phyloP scores from a whole-genome alignment of 2,113 vertebrate genomes.

The Phyllostomus discolor region DNA sequence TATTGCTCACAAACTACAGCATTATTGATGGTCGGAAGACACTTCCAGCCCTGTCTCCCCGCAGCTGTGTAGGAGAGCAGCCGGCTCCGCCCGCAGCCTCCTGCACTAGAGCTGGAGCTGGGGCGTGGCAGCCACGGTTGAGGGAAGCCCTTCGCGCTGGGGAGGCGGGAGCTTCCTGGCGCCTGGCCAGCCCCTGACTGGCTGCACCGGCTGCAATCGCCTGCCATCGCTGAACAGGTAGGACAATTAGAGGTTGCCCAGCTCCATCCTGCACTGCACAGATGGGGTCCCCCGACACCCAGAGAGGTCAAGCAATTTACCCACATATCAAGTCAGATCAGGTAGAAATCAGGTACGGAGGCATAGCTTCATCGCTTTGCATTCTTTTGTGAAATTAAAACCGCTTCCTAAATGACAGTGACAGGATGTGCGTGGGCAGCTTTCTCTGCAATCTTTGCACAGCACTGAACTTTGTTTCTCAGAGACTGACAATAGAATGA shows the following conservation, averaged over 20 bases:
- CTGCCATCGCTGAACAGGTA: conserved; percentile 23
- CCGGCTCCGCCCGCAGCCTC: conserved; percentile 4
- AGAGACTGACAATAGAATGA: not conserved
- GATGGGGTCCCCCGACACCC: not conserved
- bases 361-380: not conserved
- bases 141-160: conserved; percentile 56
- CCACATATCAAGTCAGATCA: not conserved
- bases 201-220: not conserved
- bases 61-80: not conserved
- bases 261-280: not conserved
- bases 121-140: not conserved
- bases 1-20: conserved; percentile 62
- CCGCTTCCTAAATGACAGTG: not conserved
- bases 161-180: not conserved
- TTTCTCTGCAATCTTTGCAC: conserved; percentile 35
- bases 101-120: not conserved
- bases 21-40: conserved; percentile 51
- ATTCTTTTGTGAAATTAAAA: conserved; percentile 6
- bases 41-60: not conserved
- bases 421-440: conserved; percentile 15
- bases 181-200: not conserved
- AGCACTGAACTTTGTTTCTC: conserved; percentile 41
- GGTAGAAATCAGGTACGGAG: not conserved
- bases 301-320: not conserved
- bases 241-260: conserved; percentile 57